Percentiles rank a stretch among this genome's conserved stretches.
Evolutionary conservation across 2,888 invertebrate genomes (phyloP).

Genomic region (Acheta domesticus): DNA sequence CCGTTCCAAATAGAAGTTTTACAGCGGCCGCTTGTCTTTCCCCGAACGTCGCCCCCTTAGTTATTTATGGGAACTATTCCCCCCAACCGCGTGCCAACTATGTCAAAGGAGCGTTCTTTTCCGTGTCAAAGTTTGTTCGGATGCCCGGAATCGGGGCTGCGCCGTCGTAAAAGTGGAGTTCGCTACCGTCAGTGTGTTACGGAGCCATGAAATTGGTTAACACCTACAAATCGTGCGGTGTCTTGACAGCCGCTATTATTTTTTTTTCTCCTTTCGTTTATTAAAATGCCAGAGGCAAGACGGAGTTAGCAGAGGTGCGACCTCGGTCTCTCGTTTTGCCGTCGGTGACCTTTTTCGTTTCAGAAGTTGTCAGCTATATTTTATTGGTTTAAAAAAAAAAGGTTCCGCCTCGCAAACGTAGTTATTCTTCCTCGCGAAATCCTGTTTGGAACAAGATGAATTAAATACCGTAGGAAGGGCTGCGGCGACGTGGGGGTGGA

Average conservation of each 20-base stretch:
- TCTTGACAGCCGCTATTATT: conserved; percentile 8
- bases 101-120: conserved; percentile 4
- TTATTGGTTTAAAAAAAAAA: not conserved
- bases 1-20: too few relatives aligned
- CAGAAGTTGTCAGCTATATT: not conserved
- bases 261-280: conserved; percentile 4
- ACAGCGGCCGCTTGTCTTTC: too few relatives aligned
- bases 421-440: too few relatives aligned
- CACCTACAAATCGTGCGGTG: not conserved
- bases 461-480: not conserved
- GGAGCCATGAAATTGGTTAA: not conserved
- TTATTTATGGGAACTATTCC: not conserved
- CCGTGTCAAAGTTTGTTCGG: not conserved
- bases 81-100: not conserved
- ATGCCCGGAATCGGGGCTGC: not conserved
- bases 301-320: not conserved
- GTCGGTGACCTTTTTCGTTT: not conserved
- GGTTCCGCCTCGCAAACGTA: not conserved
- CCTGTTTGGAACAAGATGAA: not conserved
- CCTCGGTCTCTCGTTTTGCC: not conserved
- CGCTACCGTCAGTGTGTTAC: not conserved
- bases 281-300: not conserved
- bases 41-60: not conserved
- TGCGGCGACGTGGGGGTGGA: not conserved
- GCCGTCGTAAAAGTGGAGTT: not conserved